Conservation (phyloP, 2,113 vertebrate species). For the Barnardius zonarius region DNA sequence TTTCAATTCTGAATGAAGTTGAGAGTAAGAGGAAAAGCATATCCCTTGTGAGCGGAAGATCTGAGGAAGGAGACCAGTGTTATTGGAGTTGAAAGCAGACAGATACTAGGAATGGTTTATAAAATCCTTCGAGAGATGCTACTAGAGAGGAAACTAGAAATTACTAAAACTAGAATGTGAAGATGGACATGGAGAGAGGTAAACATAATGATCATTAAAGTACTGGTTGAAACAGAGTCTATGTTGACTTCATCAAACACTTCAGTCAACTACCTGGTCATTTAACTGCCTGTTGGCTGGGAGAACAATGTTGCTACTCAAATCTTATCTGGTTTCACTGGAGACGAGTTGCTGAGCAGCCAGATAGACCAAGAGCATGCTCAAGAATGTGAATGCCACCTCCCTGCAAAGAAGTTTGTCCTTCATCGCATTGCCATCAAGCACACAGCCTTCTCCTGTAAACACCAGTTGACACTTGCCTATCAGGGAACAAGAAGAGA, state of each 20-base stretch:
- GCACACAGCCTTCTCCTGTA: neutral
- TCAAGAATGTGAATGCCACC: slow-evolving; percentile 27
- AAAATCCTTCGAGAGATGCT: neutral
- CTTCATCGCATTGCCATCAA: neutral
- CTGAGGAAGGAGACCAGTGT: neutral
- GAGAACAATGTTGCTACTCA: slow-evolving; percentile 9
- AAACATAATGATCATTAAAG: neutral
- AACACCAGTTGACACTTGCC: neutral
- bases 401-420: neutral
- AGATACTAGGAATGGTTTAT: neutral
- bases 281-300: neutral
- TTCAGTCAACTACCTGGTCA: neutral
- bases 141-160: neutral
- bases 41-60: neutral
- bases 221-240: neutral
- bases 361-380: neutral
- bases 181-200: neutral
- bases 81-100: neutral
- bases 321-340: slow-evolving; percentile 46
- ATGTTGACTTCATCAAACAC: neutral
- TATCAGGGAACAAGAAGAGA: neutral
- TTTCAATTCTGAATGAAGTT: neutral
- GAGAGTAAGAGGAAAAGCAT: neutral
- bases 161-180: neutral
- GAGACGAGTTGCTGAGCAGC: slow-evolving; percentile 20